Base-by-base conservation (phyloP, 2,797 vertebrate species). In the Sphaeramia orbicularis region DNA sequence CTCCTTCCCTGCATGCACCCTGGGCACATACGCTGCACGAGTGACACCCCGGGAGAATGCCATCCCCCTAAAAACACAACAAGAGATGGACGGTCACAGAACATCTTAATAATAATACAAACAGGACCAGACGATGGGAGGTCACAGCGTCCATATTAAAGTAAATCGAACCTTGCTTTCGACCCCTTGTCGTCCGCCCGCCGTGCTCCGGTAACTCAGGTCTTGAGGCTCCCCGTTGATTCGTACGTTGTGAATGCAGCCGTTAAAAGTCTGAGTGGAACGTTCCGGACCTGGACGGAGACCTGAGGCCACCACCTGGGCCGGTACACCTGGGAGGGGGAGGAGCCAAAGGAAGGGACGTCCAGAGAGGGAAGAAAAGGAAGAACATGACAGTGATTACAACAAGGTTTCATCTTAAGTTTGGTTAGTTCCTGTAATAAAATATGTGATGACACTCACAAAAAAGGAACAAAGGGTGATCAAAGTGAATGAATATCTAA, bases 151-250 rank as follows among this genome's bases (percentile, higher is more conserved):
- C 21, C 21, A 24, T 24, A 24, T 24, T 24, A 2, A 24, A 24
- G 2, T 24, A 2, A 5, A 24, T 24, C 21, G 24, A 24, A 24
- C 91, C 81, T 90, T 89, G 62, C 57, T 51, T 0, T 94, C 94
- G 1, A 92, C 90, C 42, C 94, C 95, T 10, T 94, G 94, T 0
- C 54, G 80, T 0, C 51, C 93, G 84, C 94, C 92, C 6, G 91
- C 93, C 0, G 94, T 85, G 16, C 94, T 91, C 57, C 90, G 84
- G 80, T 82, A 83, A 50, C 93, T 95, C 90, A 99, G 94, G 77
- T 99, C 97, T 86, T 99, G 98, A 50, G 94, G 92, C 78, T 99
- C 97, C 0, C 96, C 96, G 56, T 99, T 98, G 89, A 99, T 96
- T 32, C 94, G 92, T 16, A 99, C 95, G 0, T 99, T 96, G 0